These are phyloP conservation scores for Darevskia nairensis DNA, from an alignment of 2,797 vertebrate genomes.

Conservation along the genomic window DNA sequence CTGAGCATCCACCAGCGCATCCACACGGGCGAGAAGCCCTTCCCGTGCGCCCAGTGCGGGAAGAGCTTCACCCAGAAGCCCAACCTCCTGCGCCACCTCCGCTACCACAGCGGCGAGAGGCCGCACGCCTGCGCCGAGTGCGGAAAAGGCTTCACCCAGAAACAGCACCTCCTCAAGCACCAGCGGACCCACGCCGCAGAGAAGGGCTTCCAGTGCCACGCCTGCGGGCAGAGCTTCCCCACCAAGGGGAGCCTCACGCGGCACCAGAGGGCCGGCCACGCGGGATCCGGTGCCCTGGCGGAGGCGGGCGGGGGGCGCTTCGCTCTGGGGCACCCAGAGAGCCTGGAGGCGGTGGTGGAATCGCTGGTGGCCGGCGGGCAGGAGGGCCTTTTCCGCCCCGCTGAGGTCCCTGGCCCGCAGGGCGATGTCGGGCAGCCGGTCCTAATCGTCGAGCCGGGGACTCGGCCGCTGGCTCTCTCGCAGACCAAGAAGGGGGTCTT, in stretches of 20 bases:
- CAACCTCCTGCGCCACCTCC: conserved; percentile 47
- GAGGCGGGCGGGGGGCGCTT: not conserved
- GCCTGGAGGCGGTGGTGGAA: conserved; percentile 28
- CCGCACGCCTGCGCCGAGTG: conserved; percentile 49
- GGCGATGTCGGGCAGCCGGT: conserved; percentile 49
- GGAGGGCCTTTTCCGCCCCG: not conserved
- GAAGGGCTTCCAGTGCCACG: conserved; percentile 60
- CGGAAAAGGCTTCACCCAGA: conserved; percentile 56
- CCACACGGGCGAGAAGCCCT: conserved; percentile 44
- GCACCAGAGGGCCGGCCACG: conserved; percentile 54
- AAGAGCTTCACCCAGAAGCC: conserved; percentile 25
- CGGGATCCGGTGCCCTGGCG: not conserved
- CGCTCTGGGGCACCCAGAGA: not conserved
- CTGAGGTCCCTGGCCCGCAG: conserved; percentile 11
- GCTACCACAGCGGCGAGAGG: conserved; percentile 47
- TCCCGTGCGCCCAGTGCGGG: not conserved
- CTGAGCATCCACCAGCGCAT: conserved; percentile 48
- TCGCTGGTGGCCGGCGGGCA: not conserved
- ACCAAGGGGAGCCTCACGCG: conserved; percentile 38
- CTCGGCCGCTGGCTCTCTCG: conserved; percentile 3
- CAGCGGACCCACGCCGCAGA: conserved; percentile 64
- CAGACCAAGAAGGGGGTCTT: conserved; percentile 26
- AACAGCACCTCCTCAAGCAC: conserved; percentile 69
- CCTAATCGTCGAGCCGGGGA: not conserved
- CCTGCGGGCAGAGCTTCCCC: conserved; percentile 62